A percentile compares a stretch with the other conserved stretches of the same genome.
Conservation (phyloP, 2,113 vertebrate species). For the Pogonocichla stellata region DNA sequence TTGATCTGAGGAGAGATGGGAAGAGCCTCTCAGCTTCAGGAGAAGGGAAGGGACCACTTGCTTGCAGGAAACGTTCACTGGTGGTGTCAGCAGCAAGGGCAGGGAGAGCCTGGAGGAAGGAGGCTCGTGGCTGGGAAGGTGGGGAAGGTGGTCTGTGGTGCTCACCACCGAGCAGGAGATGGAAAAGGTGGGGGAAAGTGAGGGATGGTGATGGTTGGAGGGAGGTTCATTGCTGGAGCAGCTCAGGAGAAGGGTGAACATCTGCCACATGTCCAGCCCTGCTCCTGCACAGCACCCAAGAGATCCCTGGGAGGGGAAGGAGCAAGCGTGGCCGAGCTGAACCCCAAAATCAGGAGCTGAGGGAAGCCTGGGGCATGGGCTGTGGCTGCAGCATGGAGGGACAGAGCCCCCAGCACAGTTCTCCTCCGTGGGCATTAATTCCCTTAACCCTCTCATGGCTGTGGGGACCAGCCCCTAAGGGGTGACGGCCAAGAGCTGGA, state of each 20-base stretch:
- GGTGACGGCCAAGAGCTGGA: neutral
- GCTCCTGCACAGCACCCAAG: neutral
- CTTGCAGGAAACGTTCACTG: neutral
- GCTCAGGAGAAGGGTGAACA: neutral
- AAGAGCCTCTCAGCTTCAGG: neutral
- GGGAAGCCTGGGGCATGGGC: neutral
- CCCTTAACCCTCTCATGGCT: accelerated
- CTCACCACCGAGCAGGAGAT: neutral
- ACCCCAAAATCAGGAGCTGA: neutral
- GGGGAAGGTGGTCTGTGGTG: neutral
- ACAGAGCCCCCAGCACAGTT: neutral
- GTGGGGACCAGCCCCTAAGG: accelerated
- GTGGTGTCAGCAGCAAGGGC: neutral
- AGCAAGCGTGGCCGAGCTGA: neutral
- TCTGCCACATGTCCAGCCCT: neutral
- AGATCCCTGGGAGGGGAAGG: neutral
- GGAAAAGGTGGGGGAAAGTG: neutral
- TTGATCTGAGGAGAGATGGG: accelerated
- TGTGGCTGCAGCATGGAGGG: accelerated
- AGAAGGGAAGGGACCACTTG: neutral
- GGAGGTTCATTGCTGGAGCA: neutral
- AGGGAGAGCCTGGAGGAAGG: neutral
- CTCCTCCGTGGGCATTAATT: accelerated
- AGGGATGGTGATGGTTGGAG: neutral
- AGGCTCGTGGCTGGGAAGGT: neutral